Percentiles rank a stretch among this genome's conserved stretches.
Evolutionary conservation across 2,888 invertebrate genomes (phyloP).

Genomic region (Macrosiphum euphorbiae): DNA sequence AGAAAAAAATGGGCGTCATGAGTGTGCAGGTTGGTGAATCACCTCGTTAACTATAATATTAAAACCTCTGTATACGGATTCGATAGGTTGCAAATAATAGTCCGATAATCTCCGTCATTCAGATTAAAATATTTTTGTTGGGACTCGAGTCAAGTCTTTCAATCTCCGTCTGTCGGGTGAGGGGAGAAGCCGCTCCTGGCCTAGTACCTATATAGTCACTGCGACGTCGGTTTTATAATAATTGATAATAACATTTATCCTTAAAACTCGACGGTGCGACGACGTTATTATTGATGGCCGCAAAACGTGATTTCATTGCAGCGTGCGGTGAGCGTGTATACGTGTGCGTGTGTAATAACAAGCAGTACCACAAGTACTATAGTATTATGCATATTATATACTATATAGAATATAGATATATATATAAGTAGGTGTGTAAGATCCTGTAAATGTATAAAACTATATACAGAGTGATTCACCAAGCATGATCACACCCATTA

Average conservation of each 20-base stretch:
- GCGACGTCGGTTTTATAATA: not conserved
- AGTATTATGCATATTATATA: not conserved
- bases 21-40: not conserved
- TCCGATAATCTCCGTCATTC: not conserved
- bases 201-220: not conserved
- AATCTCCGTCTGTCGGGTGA: not conserved
- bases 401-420: too few species aligned
- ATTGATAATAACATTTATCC: not conserved
- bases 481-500: too few species aligned
- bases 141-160: not conserved
- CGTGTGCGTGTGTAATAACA: not conserved
- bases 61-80: not conserved
- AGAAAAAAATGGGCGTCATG: not conserved
- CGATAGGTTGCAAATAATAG: not conserved
- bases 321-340: not conserved
- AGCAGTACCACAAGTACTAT: not conserved
- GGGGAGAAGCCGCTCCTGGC: not conserved
- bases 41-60: not conserved
- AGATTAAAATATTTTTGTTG: not conserved
- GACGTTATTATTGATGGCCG: slow-evolving; percentile 15
- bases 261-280: not conserved
- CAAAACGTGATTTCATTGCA: slow-evolving; percentile 36
- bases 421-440: not conserved
- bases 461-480: too few species aligned
- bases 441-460: not conserved